These are phyloP conservation scores for Knipowitschia caucasica DNA, from an alignment of 2,797 vertebrate species.

Conservation along the genomic window DNA sequence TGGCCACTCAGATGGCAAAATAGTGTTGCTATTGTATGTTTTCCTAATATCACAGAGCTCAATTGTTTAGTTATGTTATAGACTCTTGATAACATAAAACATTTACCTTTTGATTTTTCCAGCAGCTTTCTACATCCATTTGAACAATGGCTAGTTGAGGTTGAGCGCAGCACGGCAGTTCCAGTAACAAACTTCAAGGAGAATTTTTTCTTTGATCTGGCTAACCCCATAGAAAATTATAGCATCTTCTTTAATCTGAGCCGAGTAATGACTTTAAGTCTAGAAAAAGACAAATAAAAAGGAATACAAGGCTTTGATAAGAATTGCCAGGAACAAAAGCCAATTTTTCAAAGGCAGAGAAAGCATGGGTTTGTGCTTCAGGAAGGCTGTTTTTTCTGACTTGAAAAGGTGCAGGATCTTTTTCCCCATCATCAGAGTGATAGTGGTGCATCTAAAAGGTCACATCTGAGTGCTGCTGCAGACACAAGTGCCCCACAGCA, in stretches of 20 bases:
- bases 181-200: slow-evolving; percentile 83
- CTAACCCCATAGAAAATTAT: slow-evolving; percentile 84
- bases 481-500: slow-evolving; percentile 71
- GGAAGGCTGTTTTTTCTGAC: slow-evolving; percentile 77
- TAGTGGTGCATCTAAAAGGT: slow-evolving; percentile 79
- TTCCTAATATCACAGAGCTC: background rate
- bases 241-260: slow-evolving; percentile 87
- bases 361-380: slow-evolving; percentile 81
- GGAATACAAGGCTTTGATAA: slow-evolving; percentile 89
- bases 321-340: slow-evolving; percentile 87
- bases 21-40: background rate
- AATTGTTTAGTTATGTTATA: slow-evolving; percentile 6
- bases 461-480: slow-evolving; percentile 77
- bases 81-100: slow-evolving; percentile 18
- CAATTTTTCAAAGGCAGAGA: slow-evolving; percentile 85
- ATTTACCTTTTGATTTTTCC: slow-evolving; percentile 48
- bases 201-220: slow-evolving; percentile 85
- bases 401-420: slow-evolving; percentile 84
- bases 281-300: slow-evolving; percentile 89
- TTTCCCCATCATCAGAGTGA: slow-evolving; percentile 79
- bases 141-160: slow-evolving; percentile 75
- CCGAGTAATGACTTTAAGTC: slow-evolving; percentile 87
- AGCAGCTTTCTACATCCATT: slow-evolving; percentile 58
- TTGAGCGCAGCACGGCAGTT: slow-evolving; percentile 73
- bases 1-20: background rate